Percentiles rank a stretch among this genome's conserved stretches.
Conservation (phyloP, 2,113 vertebrate genomes). For the Microcebus murinus region DNA sequence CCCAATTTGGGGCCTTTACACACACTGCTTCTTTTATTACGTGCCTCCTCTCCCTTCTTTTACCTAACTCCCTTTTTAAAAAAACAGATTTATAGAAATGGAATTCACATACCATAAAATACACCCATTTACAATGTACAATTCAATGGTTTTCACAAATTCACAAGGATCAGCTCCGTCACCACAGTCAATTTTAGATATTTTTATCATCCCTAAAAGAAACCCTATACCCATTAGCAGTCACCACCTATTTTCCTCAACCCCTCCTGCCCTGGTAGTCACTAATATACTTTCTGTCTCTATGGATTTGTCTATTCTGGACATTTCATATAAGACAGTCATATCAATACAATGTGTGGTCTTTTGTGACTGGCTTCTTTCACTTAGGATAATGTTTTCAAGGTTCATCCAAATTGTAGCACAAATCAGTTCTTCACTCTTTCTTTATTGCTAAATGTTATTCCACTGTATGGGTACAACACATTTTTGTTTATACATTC, state of each 20-base stretch:
- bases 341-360: neutral
- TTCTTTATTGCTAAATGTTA: neutral
- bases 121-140: neutral
- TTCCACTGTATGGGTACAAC: neutral
- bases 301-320: neutral
- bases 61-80: neutral
- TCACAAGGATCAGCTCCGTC: neutral
- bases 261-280: neutral
- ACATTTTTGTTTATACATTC: neutral
- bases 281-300: neutral
- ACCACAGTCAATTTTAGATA: neutral
- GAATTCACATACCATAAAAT: neutral
- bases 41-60: neutral
- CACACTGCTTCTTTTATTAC: neutral
- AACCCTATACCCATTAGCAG: neutral
- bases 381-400: neutral
- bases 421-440: neutral
- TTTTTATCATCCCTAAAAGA: neutral
- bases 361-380: neutral
- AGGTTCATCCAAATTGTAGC: neutral
- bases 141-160: neutral
- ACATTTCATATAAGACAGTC: neutral
- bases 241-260: neutral
- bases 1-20: neutral
- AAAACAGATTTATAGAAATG: neutral